These are phyloP conservation scores for Varanus komodoensis DNA, from an alignment of 2,113 vertebrate species.

Conservation along the genomic window DNA sequence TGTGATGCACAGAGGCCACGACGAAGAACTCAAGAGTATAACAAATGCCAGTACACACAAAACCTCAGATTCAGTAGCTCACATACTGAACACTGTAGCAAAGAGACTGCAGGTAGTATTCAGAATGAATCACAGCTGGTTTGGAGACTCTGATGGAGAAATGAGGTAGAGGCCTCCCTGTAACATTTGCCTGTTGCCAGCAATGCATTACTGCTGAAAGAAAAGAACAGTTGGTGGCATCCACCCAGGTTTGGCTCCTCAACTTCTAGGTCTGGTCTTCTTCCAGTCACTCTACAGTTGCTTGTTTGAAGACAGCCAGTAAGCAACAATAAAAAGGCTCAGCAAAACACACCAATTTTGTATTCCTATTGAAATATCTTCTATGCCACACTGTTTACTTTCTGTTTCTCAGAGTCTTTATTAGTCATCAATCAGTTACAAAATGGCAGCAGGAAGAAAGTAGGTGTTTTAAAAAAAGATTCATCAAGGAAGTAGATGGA, in stretches of 20 bases:
- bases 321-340: constrained; percentile 76
- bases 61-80: background rate
- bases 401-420: constrained; percentile 70
- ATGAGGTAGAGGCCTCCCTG: constrained; percentile 13
- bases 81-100: background rate
- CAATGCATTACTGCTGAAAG: constrained; percentile 71
- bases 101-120: constrained; percentile 18
- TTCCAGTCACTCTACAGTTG: constrained; percentile 75
- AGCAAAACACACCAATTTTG: constrained; percentile 74
- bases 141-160: constrained; percentile 40
- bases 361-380: constrained; percentile 65
- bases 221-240: constrained; percentile 83
- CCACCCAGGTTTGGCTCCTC: constrained; percentile 81
- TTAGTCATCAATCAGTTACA: constrained; percentile 82
- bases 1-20: too few species aligned
- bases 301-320: constrained; percentile 79
- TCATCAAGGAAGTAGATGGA: constrained; percentile 51
- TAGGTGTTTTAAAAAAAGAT: constrained; percentile 82
- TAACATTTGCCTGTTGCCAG: constrained; percentile 68
- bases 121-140: background rate
- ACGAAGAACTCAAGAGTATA: background rate
- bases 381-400: constrained; percentile 58
- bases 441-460: constrained; percentile 81
- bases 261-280: constrained; percentile 74
- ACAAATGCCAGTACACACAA: background rate